phyloP scores from a whole-genome alignment of 2,113 vertebrate species.

The Myrmecophaga tridactyla region DNA sequence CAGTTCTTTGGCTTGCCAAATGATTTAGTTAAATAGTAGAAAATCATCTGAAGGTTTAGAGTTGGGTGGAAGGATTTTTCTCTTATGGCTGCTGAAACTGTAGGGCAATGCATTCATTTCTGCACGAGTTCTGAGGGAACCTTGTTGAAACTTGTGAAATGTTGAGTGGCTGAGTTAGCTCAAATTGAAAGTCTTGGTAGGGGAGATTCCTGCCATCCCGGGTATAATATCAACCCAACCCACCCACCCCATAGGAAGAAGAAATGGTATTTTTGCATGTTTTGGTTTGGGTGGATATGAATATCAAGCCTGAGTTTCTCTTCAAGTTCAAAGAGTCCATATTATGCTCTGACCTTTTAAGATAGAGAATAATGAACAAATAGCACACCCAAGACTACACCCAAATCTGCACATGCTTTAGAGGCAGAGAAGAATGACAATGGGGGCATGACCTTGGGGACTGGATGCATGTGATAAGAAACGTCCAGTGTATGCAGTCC shows the following conservation, averaged over 20 bases:
- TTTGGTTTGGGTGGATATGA: slow-evolving; percentile 51
- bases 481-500: neutral
- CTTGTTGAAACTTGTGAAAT: slow-evolving; percentile 40
- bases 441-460: slow-evolving; percentile 14
- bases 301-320: slow-evolving; percentile 43
- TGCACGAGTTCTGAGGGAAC: slow-evolving; percentile 27
- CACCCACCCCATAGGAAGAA: neutral
- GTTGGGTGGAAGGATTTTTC: neutral
- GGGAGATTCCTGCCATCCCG: neutral
- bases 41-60: slow-evolving; percentile 34
- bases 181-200: slow-evolving; percentile 26
- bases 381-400: slow-evolving; percentile 55
- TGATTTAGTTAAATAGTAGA: slow-evolving; percentile 26
- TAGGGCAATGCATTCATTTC: neutral
- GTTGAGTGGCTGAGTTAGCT: neutral
- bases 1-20: neutral
- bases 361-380: slow-evolving; percentile 64
- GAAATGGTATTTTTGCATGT: slow-evolving; percentile 58
- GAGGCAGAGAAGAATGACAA: slow-evolving; percentile 58
- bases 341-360: slow-evolving; percentile 64
- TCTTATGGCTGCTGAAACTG: slow-evolving; percentile 1
- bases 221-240: neutral
- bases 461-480: slow-evolving; percentile 69
- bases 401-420: slow-evolving; percentile 60
- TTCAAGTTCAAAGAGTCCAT: slow-evolving; percentile 65